phyloP scores from a whole-genome alignment of 2,797 vertebrate species.

The Hoplostethus mediterraneus region DNA sequence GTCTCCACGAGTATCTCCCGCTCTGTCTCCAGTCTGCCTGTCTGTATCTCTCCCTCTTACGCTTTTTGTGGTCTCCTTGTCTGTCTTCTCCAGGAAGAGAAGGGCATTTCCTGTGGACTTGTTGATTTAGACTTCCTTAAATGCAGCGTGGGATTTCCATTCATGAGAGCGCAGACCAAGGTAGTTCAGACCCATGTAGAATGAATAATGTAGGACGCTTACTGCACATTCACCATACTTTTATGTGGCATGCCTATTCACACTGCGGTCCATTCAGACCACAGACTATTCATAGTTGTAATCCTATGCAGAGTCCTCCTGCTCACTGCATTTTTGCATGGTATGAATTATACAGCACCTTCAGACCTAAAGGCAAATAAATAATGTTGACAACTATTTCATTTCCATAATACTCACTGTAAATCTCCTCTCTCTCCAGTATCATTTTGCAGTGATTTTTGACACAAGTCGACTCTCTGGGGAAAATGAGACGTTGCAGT shows the following conservation, averaged over 20 bases:
- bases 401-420: neutral
- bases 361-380: neutral
- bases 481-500: constrained; percentile 90
- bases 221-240: neutral
- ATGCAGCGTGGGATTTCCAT: constrained; percentile 98
- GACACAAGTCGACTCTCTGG: constrained; percentile 95
- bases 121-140: constrained; percentile 94
- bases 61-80: constrained; percentile 54
- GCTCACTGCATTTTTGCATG: neutral
- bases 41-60: constrained; percentile 51
- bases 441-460: constrained; percentile 95
- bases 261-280: neutral
- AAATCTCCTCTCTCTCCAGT: constrained; percentile 80
- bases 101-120: constrained; percentile 95
- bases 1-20: constrained; percentile 43
- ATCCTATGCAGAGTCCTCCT: neutral
- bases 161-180: constrained; percentile 97
- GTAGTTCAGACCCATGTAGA: constrained; percentile 75
- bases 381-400: neutral
- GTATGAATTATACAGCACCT: constrained; percentile 10
- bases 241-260: neutral
- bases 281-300: constrained; percentile 16
- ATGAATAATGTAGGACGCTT: neutral
- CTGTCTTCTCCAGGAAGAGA: constrained; percentile 91
- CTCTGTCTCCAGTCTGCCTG: constrained; percentile 70